phyloP scores from a whole-genome alignment of 2,888 invertebrate genomes.

The Caenorhabditis japonica region DNA sequence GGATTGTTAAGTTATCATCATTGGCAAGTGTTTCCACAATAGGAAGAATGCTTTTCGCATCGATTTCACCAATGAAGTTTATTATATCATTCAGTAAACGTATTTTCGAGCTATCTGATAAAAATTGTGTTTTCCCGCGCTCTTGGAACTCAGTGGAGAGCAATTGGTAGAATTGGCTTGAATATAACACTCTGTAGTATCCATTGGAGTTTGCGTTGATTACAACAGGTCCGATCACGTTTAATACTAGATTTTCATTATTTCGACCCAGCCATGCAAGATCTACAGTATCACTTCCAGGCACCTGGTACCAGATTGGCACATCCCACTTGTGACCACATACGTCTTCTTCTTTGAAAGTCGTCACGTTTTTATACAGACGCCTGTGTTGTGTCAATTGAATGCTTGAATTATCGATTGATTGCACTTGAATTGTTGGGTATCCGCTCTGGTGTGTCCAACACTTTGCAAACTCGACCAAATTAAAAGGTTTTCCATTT shows the following conservation, averaged over 20 bases:
- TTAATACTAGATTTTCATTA: background rate
- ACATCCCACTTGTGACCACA: slow-evolving; percentile 66
- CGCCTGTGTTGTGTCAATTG: slow-evolving; percentile 6
- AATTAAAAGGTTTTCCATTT: slow-evolving; percentile 61
- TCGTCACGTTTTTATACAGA: background rate
- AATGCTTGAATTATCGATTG: background rate
- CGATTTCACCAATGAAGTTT: too few relatives aligned
- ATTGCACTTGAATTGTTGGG: slow-evolving; percentile 11
- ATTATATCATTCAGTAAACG: too few relatives aligned
- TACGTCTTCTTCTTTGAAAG: background rate
- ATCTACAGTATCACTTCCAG: slow-evolving; percentile 78
- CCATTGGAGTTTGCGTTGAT: slow-evolving; percentile 39
- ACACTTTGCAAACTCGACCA: slow-evolving; percentile 82
- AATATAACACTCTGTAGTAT: slow-evolving; percentile 22
- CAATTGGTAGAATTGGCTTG: background rate
- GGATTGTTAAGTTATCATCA: too few relatives aligned
- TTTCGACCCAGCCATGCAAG: slow-evolving; percentile 11
- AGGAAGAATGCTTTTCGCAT: too few relatives aligned
- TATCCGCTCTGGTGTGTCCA: slow-evolving; percentile 84
- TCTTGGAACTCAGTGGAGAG: slow-evolving; percentile 4
- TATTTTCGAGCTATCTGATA: too few relatives aligned
- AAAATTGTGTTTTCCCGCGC: too few relatives aligned
- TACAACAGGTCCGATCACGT: slow-evolving; percentile 6
- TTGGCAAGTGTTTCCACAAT: too few relatives aligned
- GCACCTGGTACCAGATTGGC: slow-evolving; percentile 80